Percentiles rank a stretch among this genome's conserved stretches.
These are phyloP conservation scores for Cairina moschata DNA, from an alignment of 2,113 vertebrate species.

Conservation along the genomic window DNA sequence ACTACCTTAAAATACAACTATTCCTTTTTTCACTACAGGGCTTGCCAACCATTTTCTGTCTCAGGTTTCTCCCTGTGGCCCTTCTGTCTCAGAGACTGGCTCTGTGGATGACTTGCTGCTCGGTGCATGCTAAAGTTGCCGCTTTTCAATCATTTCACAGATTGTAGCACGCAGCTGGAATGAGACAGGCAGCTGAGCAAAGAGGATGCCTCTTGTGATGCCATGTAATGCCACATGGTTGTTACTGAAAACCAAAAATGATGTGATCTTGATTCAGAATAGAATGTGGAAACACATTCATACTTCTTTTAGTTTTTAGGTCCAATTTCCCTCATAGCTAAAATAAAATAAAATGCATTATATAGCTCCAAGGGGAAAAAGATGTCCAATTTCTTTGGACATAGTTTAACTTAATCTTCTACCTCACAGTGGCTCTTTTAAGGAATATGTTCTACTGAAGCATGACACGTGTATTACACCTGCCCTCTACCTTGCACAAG, in stretches of 20 bases:
- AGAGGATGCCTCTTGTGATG: not conserved
- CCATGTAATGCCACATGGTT: not conserved
- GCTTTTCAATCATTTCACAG: not conserved
- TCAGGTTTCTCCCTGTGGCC: not conserved
- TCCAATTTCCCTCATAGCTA: not conserved
- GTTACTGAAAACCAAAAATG: not conserved
- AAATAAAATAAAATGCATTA: not conserved
- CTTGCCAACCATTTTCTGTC: not conserved
- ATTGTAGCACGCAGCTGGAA: not conserved
- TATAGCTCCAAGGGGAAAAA: not conserved
- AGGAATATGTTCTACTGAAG: not conserved
- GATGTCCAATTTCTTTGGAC: not conserved
- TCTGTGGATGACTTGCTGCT: not conserved
- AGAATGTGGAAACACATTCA: not conserved
- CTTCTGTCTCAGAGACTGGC: not conserved
- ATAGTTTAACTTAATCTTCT: not conserved
- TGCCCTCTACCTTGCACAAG: not conserved
- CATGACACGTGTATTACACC: fast-evolving
- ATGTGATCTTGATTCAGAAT: not conserved
- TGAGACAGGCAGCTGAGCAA: fast-evolving
- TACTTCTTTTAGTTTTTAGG: not conserved
- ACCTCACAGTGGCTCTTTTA: not conserved
- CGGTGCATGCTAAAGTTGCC: not conserved
- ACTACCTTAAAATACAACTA: not conserved
- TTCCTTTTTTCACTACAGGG: not conserved